Percentiles rank a stretch among this genome's conserved stretches.
These are phyloP conservation scores for Bucco capensis DNA, from an alignment of 2,113 vertebrate species.

Conservation along the genomic window DNA sequence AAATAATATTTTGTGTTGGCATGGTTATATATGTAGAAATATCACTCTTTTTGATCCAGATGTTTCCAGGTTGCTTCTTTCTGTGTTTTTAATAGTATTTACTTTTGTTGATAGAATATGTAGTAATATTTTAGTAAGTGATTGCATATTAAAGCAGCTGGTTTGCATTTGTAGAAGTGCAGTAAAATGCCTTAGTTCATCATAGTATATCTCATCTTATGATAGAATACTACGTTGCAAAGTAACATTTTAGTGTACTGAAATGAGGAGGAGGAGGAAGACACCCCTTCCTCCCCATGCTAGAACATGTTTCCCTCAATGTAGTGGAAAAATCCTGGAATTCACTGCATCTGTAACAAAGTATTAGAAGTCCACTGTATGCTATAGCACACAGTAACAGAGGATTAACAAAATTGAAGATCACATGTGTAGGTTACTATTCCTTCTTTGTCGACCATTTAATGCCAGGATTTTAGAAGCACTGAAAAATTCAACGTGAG, in stretches of 20 bases:
- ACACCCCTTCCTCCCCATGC: not conserved
- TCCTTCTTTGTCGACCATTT: not conserved
- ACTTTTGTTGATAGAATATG: conserved; percentile 3
- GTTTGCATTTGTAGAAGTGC: conserved; percentile 30
- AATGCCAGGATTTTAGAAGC: not conserved
- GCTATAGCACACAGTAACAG: not conserved
- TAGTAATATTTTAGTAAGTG: conserved; percentile 15
- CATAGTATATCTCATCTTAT: not conserved
- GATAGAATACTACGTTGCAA: too few species aligned
- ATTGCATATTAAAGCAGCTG: too few species aligned
- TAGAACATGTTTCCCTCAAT: not conserved
- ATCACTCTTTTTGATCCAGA: not conserved
- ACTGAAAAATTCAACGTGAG: not conserved
- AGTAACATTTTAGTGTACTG: not conserved
- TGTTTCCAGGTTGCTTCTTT: not conserved
- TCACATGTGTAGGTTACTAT: not conserved
- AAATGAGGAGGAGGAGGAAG: not conserved
- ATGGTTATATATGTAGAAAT: not conserved
- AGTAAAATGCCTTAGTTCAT: conserved; percentile 15
- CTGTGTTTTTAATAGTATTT: not conserved
- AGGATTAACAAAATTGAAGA: not conserved
- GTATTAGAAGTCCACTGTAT: not conserved
- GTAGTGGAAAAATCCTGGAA: not conserved
- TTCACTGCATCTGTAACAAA: not conserved
- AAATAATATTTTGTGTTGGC: not conserved